A percentile compares a stretch with the other conserved stretches of the same genome.
These are phyloP conservation scores for Acipenser transmontanus DNA, from an alignment of 2,797 vertebrate genomes.

Conservation along the genomic window DNA sequence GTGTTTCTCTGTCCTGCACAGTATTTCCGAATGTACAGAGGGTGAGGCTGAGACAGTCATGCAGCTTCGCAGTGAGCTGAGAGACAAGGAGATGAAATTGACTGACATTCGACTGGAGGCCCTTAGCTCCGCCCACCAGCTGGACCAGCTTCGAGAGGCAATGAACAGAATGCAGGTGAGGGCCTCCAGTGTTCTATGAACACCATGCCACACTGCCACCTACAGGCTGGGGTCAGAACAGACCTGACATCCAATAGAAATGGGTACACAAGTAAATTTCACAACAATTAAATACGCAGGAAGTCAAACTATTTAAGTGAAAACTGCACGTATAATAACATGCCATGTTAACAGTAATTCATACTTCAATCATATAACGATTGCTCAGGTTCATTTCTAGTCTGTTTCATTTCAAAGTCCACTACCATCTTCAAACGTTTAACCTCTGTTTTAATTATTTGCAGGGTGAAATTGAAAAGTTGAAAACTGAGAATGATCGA, in stretches of 20 bases:
- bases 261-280: too few relatives aligned
- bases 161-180: slow-evolving; percentile 98
- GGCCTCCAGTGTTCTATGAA: too few relatives aligned
- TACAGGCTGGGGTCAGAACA: too few relatives aligned
- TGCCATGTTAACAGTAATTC: too few relatives aligned
- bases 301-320: too few relatives aligned
- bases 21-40: slow-evolving; percentile 85
- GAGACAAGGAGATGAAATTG: slow-evolving; percentile 98
- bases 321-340: too few relatives aligned
- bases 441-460: not conserved
- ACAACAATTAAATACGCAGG: too few relatives aligned
- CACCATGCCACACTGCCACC: too few relatives aligned
- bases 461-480: slow-evolving; percentile 88
- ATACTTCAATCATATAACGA: not conserved
- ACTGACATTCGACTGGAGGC: slow-evolving; percentile 94
- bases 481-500: slow-evolving; percentile 87
- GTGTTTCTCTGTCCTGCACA: slow-evolving; percentile 31
- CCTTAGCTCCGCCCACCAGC: slow-evolving; percentile 93
- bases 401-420: not conserved
- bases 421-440: not conserved
- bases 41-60: slow-evolving; percentile 88
- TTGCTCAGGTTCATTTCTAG: not conserved
- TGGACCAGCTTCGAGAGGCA: slow-evolving; percentile 91
- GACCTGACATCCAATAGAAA: too few relatives aligned
- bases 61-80: slow-evolving; percentile 87